A percentile compares a stretch with the other conserved stretches of the same genome.
phyloP scores from a whole-genome alignment of 2,113 vertebrate species.

The Columba livia region DNA sequence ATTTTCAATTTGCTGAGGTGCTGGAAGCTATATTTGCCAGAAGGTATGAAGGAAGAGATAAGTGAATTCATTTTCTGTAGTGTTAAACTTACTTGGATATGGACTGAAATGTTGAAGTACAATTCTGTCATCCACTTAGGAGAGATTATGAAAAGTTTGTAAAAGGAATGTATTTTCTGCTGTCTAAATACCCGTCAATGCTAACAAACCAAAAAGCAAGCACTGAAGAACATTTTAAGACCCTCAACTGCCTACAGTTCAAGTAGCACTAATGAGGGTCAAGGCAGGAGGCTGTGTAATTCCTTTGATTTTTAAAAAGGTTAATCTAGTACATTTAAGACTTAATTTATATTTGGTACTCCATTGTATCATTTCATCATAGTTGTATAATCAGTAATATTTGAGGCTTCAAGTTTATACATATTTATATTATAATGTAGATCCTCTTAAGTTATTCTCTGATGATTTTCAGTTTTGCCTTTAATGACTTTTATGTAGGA shows the following conservation, averaged over 20 bases:
- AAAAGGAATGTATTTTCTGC: neutral
- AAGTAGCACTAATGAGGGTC: neutral
- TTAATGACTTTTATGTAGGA: neutral
- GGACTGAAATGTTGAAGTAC: neutral
- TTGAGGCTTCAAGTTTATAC: neutral
- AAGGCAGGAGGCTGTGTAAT: neutral
- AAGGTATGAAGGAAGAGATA: neutral
- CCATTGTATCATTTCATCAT: neutral
- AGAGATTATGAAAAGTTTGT: neutral
- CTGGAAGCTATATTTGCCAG: neutral
- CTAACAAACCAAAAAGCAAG: neutral
- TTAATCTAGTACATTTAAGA: neutral
- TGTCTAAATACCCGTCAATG: neutral
- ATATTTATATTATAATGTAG: neutral
- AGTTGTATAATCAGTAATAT: neutral
- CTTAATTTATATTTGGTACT: rapidly evolving
- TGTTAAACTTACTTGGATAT: neutral
- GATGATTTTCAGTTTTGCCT: neutral
- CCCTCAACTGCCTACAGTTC: neutral
- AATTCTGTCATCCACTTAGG: neutral
- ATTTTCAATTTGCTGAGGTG: neutral
- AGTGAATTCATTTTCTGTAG: neutral
- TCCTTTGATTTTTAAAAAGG: neutral
- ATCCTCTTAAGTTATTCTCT: neutral
- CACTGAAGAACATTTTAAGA: neutral